phyloP scores from a whole-genome alignment of 2,113 vertebrate genomes.

The Tichodroma muraria region DNA sequence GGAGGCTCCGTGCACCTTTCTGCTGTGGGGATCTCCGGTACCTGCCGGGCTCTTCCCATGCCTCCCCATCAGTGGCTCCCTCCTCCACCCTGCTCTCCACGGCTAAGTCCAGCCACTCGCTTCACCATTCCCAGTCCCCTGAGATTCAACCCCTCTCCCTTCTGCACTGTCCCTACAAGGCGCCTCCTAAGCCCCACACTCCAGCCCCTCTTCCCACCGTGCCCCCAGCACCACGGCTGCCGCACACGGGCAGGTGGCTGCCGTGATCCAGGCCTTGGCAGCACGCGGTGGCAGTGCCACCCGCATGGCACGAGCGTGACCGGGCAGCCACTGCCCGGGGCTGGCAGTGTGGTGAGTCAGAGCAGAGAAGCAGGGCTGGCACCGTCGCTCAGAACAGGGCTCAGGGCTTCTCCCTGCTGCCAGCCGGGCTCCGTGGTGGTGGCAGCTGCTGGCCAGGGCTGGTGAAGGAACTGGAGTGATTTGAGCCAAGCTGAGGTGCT shows the following conservation, averaged over 20 bases:
- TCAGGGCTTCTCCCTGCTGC: not conserved
- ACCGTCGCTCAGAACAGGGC: not conserved
- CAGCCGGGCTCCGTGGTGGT: rapidly evolving
- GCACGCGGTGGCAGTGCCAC: not conserved
- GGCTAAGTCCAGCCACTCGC: not conserved
- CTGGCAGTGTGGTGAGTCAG: not conserved
- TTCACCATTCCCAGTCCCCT: not conserved
- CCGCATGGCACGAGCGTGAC: slow-evolving; percentile 33
- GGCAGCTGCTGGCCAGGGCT: not conserved
- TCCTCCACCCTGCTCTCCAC: not conserved
- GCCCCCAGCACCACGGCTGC: not conserved
- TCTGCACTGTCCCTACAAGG: not conserved
- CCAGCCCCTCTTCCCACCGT: not conserved
- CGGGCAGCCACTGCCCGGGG: slow-evolving; percentile 8
- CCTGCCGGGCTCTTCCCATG: not conserved
- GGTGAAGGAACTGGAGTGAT: rapidly evolving
- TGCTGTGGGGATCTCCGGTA: not conserved
- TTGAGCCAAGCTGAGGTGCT: not conserved
- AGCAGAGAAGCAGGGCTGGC: not conserved
- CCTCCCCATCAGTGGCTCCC: not conserved
- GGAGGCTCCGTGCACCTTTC: not conserved
- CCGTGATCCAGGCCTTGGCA: slow-evolving; percentile 4
- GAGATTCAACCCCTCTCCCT: not conserved
- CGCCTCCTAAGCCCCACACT: not conserved
- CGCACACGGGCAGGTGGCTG: not conserved